Conservation (phyloP, 2,888 invertebrate genomes). For the Chesias legatella region DNA sequence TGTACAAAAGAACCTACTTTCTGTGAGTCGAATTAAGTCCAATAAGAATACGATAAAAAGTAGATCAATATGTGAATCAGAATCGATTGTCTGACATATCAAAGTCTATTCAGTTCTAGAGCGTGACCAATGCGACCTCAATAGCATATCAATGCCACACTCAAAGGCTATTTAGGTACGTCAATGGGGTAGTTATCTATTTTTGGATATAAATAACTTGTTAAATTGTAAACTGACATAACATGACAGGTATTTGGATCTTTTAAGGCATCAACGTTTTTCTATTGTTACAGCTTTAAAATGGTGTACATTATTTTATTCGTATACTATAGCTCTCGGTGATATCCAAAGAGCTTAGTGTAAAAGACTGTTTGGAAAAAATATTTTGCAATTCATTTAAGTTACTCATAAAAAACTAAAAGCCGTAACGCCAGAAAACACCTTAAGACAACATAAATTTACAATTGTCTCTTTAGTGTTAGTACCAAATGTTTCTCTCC, state of each 20-base stretch:
- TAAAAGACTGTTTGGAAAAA: no score
- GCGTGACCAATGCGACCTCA: slow-evolving; percentile 55
- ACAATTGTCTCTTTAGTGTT: no score
- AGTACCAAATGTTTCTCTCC: no score
- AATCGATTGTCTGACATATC: slow-evolving; percentile 50
- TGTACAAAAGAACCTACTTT: not conserved
- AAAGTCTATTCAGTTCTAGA: slow-evolving; percentile 47
- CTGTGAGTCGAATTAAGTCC: not conserved
- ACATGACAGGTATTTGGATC: slow-evolving; percentile 6
- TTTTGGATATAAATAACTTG: slow-evolving; percentile 22
- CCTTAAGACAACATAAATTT: no score
- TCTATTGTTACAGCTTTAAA: no score
- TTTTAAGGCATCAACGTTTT: not conserved
- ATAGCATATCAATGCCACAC: slow-evolving; percentile 36
- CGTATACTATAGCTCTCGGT: no score
- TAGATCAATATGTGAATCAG: slow-evolving; percentile 27
- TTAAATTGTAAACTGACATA: slow-evolving; percentile 5
- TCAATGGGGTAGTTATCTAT: slow-evolving; percentile 11
- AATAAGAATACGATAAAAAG: slow-evolving; percentile 23
- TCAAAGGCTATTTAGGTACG: slow-evolving; percentile 30
- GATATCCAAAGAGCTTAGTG: no score
- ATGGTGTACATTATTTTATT: no score
- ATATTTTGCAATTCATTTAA: no score
- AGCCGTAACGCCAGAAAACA: no score
- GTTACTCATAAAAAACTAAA: no score